Evolutionary conservation across 2,797 vertebrate species (phyloP).

Genomic region (Sphenodon punctatus): DNA sequence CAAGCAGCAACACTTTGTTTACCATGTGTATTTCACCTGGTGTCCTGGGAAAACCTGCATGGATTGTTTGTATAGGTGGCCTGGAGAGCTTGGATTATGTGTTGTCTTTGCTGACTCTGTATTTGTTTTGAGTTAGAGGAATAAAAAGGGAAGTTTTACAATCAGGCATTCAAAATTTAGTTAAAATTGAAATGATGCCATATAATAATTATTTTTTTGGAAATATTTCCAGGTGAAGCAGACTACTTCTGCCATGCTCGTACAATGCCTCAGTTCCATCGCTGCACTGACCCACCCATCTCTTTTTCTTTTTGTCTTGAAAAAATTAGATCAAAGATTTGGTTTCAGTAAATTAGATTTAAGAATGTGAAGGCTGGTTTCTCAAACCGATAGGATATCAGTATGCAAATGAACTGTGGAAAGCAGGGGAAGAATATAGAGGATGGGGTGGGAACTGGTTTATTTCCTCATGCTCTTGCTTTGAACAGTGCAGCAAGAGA

Average conservation of each 20-base stretch:
- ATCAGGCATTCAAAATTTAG: background rate
- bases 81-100: no score
- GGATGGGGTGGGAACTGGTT: background rate
- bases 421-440: background rate
- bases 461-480: fast-evolving
- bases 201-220: no score
- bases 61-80: background rate
- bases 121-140: background rate
- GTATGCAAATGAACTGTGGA: background rate
- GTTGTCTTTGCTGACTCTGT: background rate
- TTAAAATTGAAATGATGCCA: no score
- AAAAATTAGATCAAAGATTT: background rate
- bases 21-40: background rate
- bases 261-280: no score
- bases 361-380: background rate
- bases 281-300: no score
- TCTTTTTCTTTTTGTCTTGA: no score
- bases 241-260: no score
- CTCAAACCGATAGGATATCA: background rate
- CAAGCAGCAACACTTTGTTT: background rate
- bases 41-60: background rate
- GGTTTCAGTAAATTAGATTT: background rate
- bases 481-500: background rate
- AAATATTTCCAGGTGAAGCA: no score
- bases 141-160: background rate